Conservation (phyloP, 1,140 invertebrate genomes). For the Megalonaias nervosa region DNA sequence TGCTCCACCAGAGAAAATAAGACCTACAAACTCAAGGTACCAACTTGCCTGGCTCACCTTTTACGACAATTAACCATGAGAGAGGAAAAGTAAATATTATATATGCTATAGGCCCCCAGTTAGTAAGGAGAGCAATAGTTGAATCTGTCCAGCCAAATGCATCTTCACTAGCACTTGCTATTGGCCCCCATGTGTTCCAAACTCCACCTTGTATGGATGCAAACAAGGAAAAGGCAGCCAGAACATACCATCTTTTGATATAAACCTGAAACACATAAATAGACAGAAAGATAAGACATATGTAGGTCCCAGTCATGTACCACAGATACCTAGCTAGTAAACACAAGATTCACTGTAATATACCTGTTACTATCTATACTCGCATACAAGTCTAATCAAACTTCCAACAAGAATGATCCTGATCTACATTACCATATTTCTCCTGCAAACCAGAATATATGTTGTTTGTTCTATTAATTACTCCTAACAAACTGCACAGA, state of each 20-base stretch:
- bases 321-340: too few species aligned
- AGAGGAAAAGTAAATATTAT: slow-evolving; percentile 70
- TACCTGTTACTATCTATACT: too few species aligned
- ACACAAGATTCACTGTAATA: too few species aligned
- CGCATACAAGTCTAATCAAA: too few species aligned
- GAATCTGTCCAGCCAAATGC: slow-evolving; percentile 73
- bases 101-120: slow-evolving; percentile 75
- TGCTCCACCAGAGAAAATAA: too few species aligned
- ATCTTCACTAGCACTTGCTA: slow-evolving; percentile 69
- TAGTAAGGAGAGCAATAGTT: slow-evolving; percentile 72
- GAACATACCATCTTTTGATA: slow-evolving; percentile 46
- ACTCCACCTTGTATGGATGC: slow-evolving; percentile 49
- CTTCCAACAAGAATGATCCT: too few species aligned
- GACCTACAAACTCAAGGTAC: not conserved
- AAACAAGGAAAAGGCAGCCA: slow-evolving; percentile 33
- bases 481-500: too few species aligned
- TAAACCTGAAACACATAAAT: slow-evolving; percentile 13
- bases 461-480: too few species aligned
- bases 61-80: slow-evolving; percentile 70
- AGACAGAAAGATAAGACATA: too few species aligned
- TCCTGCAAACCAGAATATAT: too few species aligned
- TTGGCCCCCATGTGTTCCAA: slow-evolving; percentile 76
- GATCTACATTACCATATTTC: too few species aligned
- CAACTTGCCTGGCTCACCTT: slow-evolving; percentile 39
- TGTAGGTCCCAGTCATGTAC: too few species aligned